A percentile compares a stretch with the other conserved stretches of the same genome.
Evolutionary conservation across 1,140 invertebrate species (phyloP).

Genomic region (Pinna nobilis): DNA sequence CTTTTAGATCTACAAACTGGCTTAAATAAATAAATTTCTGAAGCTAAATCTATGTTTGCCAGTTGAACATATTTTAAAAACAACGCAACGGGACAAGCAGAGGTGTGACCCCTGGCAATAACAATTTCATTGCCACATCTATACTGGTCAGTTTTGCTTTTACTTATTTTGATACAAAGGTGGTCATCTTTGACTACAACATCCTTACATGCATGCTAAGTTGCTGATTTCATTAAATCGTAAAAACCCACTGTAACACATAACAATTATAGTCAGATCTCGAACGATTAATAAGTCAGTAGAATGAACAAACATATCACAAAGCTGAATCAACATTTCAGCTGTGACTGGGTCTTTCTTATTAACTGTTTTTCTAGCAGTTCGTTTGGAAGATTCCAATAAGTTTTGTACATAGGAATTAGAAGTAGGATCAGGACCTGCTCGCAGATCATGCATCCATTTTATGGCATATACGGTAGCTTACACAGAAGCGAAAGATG

Average conservation of each 20-base stretch:
- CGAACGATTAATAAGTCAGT: conserved; percentile 18
- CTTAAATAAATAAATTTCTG: conserved; percentile 22
- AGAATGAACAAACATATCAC: neutral
- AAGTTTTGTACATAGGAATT: neutral
- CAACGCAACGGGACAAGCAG: conserved; percentile 18
- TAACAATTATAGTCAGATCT: conserved; percentile 4
- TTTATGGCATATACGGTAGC: neutral
- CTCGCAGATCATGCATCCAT: neutral
- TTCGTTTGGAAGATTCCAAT: neutral
- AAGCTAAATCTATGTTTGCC: neutral
- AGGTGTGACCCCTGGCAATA: conserved; percentile 17
- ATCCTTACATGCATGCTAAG: conserved; percentile 7
- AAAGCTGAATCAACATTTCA: neutral
- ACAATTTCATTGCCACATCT: conserved; percentile 16
- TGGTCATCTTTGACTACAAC: conserved; percentile 14
- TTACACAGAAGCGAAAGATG: conserved; percentile 1
- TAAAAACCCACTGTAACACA: neutral
- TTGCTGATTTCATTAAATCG: conserved; percentile 2
- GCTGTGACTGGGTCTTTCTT: conserved; percentile 8
- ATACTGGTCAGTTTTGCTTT: conserved; percentile 39
- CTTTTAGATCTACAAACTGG: conserved; percentile 19
- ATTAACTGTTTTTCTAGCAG: neutral
- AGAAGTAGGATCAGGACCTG: neutral
- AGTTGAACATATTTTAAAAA: neutral
- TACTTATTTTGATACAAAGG: neutral